Evolutionary conservation across 23 tunicate genomes (phyloP).

Genomic region (Ascidia mentula): DNA sequence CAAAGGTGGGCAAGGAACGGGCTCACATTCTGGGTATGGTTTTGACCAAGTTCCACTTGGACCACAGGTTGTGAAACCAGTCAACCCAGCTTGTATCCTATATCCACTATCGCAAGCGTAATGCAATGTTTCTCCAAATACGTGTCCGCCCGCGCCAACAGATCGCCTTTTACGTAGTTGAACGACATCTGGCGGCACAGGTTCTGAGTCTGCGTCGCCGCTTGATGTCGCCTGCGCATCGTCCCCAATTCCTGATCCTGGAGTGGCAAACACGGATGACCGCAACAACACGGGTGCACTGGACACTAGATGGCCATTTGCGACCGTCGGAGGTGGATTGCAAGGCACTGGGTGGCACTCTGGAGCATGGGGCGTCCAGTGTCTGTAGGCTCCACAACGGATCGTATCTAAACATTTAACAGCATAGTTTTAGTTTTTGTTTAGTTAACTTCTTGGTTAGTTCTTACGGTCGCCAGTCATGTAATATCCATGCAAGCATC

Average conservation of each 20-base stretch:
- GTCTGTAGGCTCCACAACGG: slow-evolving; percentile 34
- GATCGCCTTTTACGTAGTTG: background rate
- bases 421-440: background rate
- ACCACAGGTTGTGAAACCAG: slow-evolving; percentile 26
- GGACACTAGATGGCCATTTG: slow-evolving; percentile 17
- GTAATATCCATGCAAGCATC: slow-evolving; percentile 33
- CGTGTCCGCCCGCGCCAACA: background rate
- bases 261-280: background rate
- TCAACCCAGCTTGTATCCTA: background rate
- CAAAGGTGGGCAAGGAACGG: slow-evolving; percentile 33
- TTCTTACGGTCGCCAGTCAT: slow-evolving; percentile 31
- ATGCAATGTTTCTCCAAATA: slow-evolving; percentile 41
- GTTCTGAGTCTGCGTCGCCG: slow-evolving; percentile 1
- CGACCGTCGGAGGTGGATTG: slow-evolving; percentile 26
- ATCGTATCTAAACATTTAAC: slow-evolving; percentile 18
- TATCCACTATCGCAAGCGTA: slow-evolving; percentile 58
- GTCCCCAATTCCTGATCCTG: background rate
- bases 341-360: slow-evolving; percentile 72
- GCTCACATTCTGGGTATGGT: slow-evolving; percentile 28
- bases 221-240: background rate
- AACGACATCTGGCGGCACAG: slow-evolving; percentile 10
- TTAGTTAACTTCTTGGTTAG: background rate
- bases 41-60: slow-evolving; percentile 15
- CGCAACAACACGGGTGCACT: background rate
- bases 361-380: slow-evolving; percentile 57